Evolutionary conservation across 2,888 invertebrate species (phyloP).

Genomic region (Harpalus rubripes): DNA sequence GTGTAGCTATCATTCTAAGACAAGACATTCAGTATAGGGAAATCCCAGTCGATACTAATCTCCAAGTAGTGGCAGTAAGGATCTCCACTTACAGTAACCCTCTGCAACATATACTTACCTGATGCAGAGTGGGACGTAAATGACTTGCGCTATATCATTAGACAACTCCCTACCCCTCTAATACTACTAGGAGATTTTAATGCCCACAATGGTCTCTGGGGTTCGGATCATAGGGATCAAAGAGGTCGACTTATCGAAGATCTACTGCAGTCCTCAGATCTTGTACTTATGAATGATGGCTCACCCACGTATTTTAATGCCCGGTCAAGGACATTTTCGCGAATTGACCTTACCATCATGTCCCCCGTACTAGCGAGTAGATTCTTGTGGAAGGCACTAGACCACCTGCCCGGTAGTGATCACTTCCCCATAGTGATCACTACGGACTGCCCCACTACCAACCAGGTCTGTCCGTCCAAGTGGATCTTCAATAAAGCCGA

Average conservation of each 20-base stretch:
- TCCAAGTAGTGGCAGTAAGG: slow-evolving; percentile 64
- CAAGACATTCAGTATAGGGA: slow-evolving; percentile 63
- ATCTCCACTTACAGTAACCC: slow-evolving; percentile 57
- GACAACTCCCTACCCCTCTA: slow-evolving; percentile 68
- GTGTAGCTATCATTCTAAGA: slow-evolving; percentile 62
- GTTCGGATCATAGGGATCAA: slow-evolving; percentile 64
- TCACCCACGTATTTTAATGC: slow-evolving; percentile 69
- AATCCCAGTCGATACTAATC: no score
- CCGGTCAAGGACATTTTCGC: slow-evolving; percentile 53
- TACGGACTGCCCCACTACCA: neutral
- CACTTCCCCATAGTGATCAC: neutral
- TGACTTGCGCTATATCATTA: slow-evolving; percentile 55
- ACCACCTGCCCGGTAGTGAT: neutral
- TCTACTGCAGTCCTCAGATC: slow-evolving; percentile 67
- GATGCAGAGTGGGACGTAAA: slow-evolving; percentile 53
- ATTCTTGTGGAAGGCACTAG: neutral
- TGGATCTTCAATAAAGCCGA: neutral
- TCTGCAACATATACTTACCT: slow-evolving; percentile 69
- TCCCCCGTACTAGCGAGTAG: neutral
- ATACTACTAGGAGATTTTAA: slow-evolving; percentile 69
- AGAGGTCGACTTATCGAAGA: slow-evolving; percentile 63
- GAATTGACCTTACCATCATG: slow-evolving; percentile 66
- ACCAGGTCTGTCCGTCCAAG: neutral
- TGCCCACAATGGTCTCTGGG: slow-evolving; percentile 69
- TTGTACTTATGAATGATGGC: slow-evolving; percentile 51